phyloP scores from a whole-genome alignment of 2,797 vertebrate species.

The Ctenochaetus hawaiiensis region DNA sequence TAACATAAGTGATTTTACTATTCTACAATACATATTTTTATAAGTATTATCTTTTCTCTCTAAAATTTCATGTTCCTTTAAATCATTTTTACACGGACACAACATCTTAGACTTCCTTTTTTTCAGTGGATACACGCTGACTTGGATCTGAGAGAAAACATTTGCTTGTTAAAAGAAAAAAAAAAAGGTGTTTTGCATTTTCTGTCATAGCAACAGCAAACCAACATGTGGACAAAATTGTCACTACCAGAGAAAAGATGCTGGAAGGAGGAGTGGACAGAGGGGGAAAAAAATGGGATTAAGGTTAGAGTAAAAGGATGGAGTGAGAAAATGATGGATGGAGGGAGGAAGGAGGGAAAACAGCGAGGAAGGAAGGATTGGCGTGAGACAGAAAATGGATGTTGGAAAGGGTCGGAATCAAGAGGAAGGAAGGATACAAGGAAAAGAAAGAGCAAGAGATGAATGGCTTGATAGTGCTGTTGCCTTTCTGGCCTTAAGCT shows the following conservation, averaged over 20 bases:
- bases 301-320: slow-evolving; percentile 28
- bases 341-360: slow-evolving; percentile 27
- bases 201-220: background rate
- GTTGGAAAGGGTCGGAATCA: slow-evolving; percentile 20
- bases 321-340: slow-evolving; percentile 41
- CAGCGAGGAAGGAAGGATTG: slow-evolving; percentile 4
- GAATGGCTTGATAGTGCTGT: slow-evolving; percentile 43
- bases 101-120: background rate
- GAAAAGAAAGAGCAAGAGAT: slow-evolving; percentile 58
- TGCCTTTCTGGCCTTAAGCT: slow-evolving; percentile 56
- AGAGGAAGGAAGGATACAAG: slow-evolving; percentile 19
- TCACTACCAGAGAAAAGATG: slow-evolving; percentile 8
- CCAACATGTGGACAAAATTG: slow-evolving; percentile 24
- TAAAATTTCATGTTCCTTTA: background rate
- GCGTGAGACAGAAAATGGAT: slow-evolving; percentile 12
- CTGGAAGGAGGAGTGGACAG: slow-evolving; percentile 11
- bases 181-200: background rate
- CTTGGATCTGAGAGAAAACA: slow-evolving; percentile 8
- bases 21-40: too few species aligned
- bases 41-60: too few species aligned
- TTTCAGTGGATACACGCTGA: background rate
- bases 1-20: too few species aligned
- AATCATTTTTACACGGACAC: background rate
- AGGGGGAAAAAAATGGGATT: slow-evolving; percentile 41
- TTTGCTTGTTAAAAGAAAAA: slow-evolving; percentile 8